phyloP scores from a whole-genome alignment of 2,888 invertebrate species.

The Orthosia incerta region DNA sequence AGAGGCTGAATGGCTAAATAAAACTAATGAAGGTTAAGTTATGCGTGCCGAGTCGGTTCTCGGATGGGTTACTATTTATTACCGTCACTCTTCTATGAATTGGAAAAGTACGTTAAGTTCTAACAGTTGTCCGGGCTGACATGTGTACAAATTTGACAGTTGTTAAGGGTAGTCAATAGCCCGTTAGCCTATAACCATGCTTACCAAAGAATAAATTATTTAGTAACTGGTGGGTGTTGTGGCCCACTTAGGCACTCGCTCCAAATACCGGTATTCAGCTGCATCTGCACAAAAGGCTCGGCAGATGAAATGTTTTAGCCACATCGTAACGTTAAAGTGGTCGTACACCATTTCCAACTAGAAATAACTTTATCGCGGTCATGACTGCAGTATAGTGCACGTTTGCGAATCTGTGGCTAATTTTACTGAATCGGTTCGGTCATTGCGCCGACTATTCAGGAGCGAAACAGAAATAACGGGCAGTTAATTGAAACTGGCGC shows the following conservation, averaged over 20 bases:
- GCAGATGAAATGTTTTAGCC: constrained; percentile 2
- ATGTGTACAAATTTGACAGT: background rate
- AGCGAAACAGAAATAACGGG: constrained; percentile 81
- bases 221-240: too few species aligned
- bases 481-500: constrained; percentile 85
- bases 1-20: background rate
- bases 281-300: background rate
- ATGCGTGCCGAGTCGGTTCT: background rate
- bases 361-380: constrained; percentile 82
- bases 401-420: constrained; percentile 82
- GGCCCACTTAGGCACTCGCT: background rate
- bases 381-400: constrained; percentile 79
- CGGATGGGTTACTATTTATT: too few species aligned
- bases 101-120: too few species aligned
- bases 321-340: constrained; percentile 41
- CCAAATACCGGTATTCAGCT: background rate
- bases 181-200: too few species aligned
- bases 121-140: too few species aligned
- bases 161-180: background rate
- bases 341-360: constrained; percentile 57
- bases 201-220: background rate
- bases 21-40: background rate
- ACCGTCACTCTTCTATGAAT: too few species aligned
- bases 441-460: constrained; percentile 81
- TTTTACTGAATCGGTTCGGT: constrained; percentile 83